Conservation (phyloP, 1,140 invertebrate species). For the Aculops lycopersici region DNA sequence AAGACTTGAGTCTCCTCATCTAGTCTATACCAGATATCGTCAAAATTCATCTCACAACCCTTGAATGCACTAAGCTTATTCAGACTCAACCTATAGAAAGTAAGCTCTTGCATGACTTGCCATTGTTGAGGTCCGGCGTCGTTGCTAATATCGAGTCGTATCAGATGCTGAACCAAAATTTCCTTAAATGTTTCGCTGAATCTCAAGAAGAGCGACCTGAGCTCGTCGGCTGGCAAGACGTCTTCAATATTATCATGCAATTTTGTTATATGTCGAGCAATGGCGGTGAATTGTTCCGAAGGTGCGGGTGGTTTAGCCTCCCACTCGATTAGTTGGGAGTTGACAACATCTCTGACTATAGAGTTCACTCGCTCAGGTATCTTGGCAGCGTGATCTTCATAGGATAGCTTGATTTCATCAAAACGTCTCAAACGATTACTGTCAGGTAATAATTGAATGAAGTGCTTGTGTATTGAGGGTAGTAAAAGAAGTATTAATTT, state of each 20-base stretch:
- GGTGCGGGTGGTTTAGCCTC: conserved; percentile 77
- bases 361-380: conserved; percentile 59
- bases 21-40: conserved; percentile 10
- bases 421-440: conserved; percentile 20
- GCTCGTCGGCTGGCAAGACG: conserved; percentile 36
- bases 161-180: conserved; percentile 42
- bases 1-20: no score
- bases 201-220: conserved; percentile 37
- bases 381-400: conserved; percentile 55
- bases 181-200: conserved; percentile 60
- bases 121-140: conserved; percentile 85
- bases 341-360: conserved; percentile 50
- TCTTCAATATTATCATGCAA: conserved; percentile 59
- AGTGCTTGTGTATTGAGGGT: conserved; percentile 19
- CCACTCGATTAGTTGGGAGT: conserved; percentile 40
- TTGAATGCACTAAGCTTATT: conserved; percentile 18
- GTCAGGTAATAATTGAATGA: conserved; percentile 16
- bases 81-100: conserved; percentile 72
- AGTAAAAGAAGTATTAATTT: conserved; percentile 28
- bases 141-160: conserved; percentile 55
- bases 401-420: conserved; percentile 24
- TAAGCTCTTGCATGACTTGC: conserved; percentile 65
- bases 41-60: conserved; percentile 8
- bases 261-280: conserved; percentile 55
- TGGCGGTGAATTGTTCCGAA: conserved; percentile 56